Evolutionary conservation across 2,113 vertebrate species (phyloP).

Genomic region (Thomomys bottae): DNA sequence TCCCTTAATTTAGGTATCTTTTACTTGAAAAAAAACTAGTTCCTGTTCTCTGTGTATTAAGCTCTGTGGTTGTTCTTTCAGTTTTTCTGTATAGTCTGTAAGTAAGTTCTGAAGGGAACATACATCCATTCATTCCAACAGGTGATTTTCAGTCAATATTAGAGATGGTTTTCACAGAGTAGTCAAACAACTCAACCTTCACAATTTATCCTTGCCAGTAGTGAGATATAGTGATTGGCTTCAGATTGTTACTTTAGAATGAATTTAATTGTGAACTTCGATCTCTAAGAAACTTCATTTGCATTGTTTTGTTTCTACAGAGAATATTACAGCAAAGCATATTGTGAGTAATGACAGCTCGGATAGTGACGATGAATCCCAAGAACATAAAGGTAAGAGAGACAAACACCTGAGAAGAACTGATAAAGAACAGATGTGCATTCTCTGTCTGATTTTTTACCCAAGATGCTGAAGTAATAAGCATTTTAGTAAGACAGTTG

Average conservation of each 20-base stretch:
- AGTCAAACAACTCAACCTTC: no score
- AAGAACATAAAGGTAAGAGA: conserved; percentile 90
- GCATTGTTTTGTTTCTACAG: conserved; percentile 84
- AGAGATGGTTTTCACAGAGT: no score
- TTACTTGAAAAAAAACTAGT: conserved; percentile 16
- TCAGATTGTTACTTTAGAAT: neutral
- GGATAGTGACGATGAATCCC: conserved; percentile 93
- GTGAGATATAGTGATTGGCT: no score
- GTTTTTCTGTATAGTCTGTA: neutral
- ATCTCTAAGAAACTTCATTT: neutral
- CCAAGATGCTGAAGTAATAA: no score
- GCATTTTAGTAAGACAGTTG: no score
- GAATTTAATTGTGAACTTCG: neutral
- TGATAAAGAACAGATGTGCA: rapidly evolving
- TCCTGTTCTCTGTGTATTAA: neutral
- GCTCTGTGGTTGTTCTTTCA: neutral
- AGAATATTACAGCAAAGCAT: conserved; percentile 94
- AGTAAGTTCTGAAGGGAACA: neutral
- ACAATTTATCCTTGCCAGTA: no score
- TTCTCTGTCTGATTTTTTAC: neutral
- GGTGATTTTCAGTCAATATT: neutral
- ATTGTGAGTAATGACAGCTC: conserved; percentile 93
- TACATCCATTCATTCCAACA: conserved; percentile 36
- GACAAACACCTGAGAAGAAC: rapidly evolving
- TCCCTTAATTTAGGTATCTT: neutral